phyloP scores from a whole-genome alignment of 2,797 vertebrate genomes.

The Peromyscus aztecus region DNA sequence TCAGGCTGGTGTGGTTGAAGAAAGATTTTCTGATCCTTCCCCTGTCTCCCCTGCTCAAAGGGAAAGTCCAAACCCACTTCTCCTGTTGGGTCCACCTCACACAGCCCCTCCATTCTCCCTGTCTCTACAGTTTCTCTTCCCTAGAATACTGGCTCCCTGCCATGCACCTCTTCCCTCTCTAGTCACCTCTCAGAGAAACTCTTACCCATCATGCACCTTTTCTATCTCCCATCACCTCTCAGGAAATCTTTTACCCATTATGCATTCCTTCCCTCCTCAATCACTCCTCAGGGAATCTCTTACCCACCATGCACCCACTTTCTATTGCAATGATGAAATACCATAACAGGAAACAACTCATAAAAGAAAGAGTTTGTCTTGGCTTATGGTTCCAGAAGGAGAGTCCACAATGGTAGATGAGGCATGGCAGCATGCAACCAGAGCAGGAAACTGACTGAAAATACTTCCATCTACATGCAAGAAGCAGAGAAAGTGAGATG shows the following conservation, averaged over 20 bases:
- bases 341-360: background rate
- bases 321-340: background rate
- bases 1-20: background rate
- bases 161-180: too few species aligned
- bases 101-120: background rate
- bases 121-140: background rate
- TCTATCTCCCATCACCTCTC: background rate
- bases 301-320: background rate
- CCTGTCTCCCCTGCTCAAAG: background rate
- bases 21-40: background rate
- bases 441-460: background rate
- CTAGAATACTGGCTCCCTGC: background rate
- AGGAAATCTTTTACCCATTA: background rate
- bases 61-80: background rate
- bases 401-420: background rate
- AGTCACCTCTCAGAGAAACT: background rate
- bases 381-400: background rate
- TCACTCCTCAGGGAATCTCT: background rate
- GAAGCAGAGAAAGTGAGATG: background rate
- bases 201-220: background rate
- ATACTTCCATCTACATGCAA: background rate
- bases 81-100: background rate
- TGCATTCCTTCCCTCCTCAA: accelerated
- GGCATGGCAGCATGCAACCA: background rate
- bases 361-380: background rate